Base-by-base conservation (phyloP, 2,797 vertebrate genomes). In the Chelidonichthys spinosus region DNA sequence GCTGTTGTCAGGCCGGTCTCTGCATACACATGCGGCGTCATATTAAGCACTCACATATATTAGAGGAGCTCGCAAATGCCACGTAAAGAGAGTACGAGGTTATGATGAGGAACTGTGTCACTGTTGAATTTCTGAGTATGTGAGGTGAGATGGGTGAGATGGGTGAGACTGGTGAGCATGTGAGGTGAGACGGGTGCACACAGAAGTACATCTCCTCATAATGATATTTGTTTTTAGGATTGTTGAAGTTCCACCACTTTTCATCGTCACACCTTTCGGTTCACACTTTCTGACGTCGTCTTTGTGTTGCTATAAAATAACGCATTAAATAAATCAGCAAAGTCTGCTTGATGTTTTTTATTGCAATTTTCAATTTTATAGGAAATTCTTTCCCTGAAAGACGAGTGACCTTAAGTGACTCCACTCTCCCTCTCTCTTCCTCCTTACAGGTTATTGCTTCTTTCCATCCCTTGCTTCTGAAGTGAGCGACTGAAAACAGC, bases 401-500 rank as follows among this genome's bases (percentile, higher is more conserved):
- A 13, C 3, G 2, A 52, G 61, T 82, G 72, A 67, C 70, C 74
- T 79, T 25, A 56, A 5, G 64, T 81, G 68, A 73, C 71, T 78
- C 71, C 54, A 42, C 18, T 50, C 25, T 64, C 40, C 65, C 61
- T 60, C 39, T 35, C 55, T 56, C 63, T 40, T 13, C 17, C 66
- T 64, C 5, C 39, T 59, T 43, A 14, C 68, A 79, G 82, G 56
- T 43, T 58, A 55, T 37, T 79, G 44, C 83, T 59, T 74, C 63
- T 49, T 74, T 58, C 53, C 54, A 47, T 64, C 72, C 53, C 58
- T 59, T 32, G 43, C 68, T 13, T 74, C 63, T 70, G 40, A 83
- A 62, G 61, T 73, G 63, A 66, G 63, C 50, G 46, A 61, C 65
- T 47, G 37, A 82, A 81, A 86, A 53, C 79, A 37, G n/a, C 86